Evolutionary conservation across 2,888 invertebrate species (phyloP).

Genomic region (Hypselothyrea guttata): DNA sequence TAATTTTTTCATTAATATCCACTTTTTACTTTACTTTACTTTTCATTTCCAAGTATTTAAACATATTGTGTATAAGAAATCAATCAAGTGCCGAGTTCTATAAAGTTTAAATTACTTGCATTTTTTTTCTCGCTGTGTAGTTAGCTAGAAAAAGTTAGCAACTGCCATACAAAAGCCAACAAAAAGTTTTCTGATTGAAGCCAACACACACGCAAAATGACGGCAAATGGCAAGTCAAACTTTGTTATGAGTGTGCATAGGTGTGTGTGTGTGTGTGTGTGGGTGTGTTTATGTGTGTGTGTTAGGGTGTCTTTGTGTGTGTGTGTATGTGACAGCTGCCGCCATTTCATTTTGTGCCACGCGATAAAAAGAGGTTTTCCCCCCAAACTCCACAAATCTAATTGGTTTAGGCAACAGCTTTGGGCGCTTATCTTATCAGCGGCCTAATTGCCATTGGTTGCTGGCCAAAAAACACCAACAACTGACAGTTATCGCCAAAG

Average conservation of each 20-base stretch:
- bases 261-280: constrained; percentile 22
- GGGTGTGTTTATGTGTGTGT: constrained; percentile 37
- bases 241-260: constrained; percentile 13
- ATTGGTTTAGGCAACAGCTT: constrained; percentile 75
- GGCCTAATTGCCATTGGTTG: constrained; percentile 71
- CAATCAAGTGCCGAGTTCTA: no score
- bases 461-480: constrained; percentile 15
- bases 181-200: constrained; percentile 72
- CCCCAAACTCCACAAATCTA: constrained; percentile 34
- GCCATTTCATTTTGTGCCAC: constrained; percentile 68
- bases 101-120: no score
- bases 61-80: no score
- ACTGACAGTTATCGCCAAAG: constrained; percentile 56
- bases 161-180: constrained; percentile 51
- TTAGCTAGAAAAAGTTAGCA: constrained; percentile 39
- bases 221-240: constrained; percentile 50
- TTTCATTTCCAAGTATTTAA: no score
- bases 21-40: no score
- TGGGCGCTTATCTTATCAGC: constrained; percentile 70
- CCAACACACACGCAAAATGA: constrained; percentile 27
- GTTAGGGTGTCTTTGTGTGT: constrained; percentile 16
- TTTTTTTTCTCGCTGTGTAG: no score
- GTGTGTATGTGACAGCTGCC: constrained; percentile 62
- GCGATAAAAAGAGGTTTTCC: constrained; percentile 57
- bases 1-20: no score